Evolutionary conservation across 2,888 invertebrate species (phyloP), one percentile per base, ranked within the genome.

Genomic region (Gryllus longicercus): DNA sequence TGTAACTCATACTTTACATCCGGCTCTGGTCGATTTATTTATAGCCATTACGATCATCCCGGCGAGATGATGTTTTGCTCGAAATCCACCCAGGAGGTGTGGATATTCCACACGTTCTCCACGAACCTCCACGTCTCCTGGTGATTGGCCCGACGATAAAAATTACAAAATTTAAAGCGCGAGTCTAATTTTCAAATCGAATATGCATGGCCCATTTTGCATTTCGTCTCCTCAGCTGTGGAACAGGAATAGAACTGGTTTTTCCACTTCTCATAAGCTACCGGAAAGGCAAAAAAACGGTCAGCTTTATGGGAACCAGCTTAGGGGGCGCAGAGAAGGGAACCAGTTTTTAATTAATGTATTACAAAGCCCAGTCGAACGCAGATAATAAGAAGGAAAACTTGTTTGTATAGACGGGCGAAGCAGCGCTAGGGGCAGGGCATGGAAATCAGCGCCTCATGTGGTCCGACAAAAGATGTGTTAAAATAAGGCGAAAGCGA

Each of bases 231-330:
- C 63, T 63, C n/a, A n/a, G 14, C 63, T 63, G 63, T 63, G 63
- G n/a, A 63, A 38, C 38, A 63, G 63, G n/a, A 63, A 63, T n/a
- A 14, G 16, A 63, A 63, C 63, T 63, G 63, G 63, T 63, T 63
- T 63, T 63, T 63, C 63, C 63, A 63, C 63, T 63, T 63, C 63
- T 63, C 63, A 63, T 63, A 63, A 63, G 63, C 63, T 63, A 63
- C 63, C 63, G 63, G 63, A 63, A 63, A 63, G 63, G 63, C 16
- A n/a, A 63, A 63, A n/a, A 63, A 63, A 63, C 14, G 63, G 63
- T 63, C 63, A n/a, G 63, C 8, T 14, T n/a, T 63, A 63, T 63
- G n/a, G 63, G 63, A 63, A 63, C 63, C 63, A 63, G 63, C 63
- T 63, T 63, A 63, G 63, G 63, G 16, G 63, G n/a, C 63, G 38